Base-by-base conservation (phyloP, 37 sponge, comb jelly and placozoan species). In the Eunapius fragilis region DNA sequence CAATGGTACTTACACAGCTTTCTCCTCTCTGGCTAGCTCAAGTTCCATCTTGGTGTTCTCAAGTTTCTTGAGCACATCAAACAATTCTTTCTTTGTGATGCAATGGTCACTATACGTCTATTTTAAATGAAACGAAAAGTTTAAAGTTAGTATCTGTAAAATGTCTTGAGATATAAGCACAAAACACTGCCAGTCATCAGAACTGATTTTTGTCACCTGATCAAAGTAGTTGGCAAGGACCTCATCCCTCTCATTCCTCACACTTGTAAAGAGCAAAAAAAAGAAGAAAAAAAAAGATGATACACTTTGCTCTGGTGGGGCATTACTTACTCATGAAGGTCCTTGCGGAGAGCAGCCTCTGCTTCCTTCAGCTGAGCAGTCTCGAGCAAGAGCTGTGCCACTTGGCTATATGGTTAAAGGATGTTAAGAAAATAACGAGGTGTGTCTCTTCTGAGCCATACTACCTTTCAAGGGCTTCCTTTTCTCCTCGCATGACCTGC, bases 91-190 rank as follows among this genome's bases (percentile, higher is more conserved):
- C 45, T 79, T 81, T 26, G 91, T 91, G 75, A 91, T 82, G 70
- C 91, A 91, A 69, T 86, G 86, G n/a, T 86, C 91, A 72, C 82
- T 79, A 67, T 83, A 91, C 13, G 91, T 87, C 91, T 91, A 58
- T 17, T 19, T 58, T 13, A 19, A 17, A 58, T 11, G 1, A 58
- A 58, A n/a, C n/a, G n/a, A n/a, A n/a, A n/a, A n/a, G n/a, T n/a
- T n/a, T n/a, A n/a, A n/a, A n/a, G n/a, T n/a, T n/a, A n/a, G n/a
- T n/a, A n/a, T n/a, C n/a, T n/a, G n/a, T n/a, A n/a, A n/a, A n/a
- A n/a, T n/a, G n/a, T n/a, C n/a, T n/a, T n/a, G n/a, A n/a, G n/a
- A n/a, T n/a, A n/a, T n/a, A n/a, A n/a, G n/a, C n/a, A n/a, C n/a
- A n/a, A n/a, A n/a, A n/a, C n/a, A n/a, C n/a, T n/a, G n/a, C n/a